Evolutionary conservation across 2,797 vertebrate genomes (phyloP).

Genomic region (Galago senegalensis): DNA sequence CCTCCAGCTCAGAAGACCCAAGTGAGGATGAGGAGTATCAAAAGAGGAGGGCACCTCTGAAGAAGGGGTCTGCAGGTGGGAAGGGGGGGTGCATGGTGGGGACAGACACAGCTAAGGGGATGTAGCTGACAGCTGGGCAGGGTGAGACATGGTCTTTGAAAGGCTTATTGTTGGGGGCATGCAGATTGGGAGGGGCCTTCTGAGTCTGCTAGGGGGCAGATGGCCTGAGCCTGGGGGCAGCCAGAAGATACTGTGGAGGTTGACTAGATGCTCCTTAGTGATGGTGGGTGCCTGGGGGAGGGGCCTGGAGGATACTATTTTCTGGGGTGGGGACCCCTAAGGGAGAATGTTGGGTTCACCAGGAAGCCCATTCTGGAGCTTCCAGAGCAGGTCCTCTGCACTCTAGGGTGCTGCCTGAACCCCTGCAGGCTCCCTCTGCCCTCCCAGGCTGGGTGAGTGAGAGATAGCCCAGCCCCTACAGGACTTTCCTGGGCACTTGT

Average conservation of each 20-base stretch:
- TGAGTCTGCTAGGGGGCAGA: background rate
- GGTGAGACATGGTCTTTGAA: background rate
- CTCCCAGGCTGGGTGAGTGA: background rate
- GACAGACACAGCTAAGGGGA: background rate
- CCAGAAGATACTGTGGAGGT: background rate
- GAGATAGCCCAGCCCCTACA: background rate
- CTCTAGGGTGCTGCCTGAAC: background rate
- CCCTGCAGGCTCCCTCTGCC: accelerated
- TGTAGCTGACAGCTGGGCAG: background rate
- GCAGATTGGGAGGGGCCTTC: accelerated
- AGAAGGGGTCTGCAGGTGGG: background rate
- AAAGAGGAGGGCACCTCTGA: background rate
- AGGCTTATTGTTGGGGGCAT: background rate
- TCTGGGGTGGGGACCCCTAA: background rate
- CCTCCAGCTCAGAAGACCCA: background rate
- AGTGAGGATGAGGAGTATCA: background rate
- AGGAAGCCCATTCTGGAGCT: background rate
- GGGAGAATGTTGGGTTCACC: no score
- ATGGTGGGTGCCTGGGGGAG: background rate
- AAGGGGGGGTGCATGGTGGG: background rate
- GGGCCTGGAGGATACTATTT: background rate
- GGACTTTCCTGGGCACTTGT: background rate
- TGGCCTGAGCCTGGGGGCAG: no score
- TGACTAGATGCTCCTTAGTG: background rate
- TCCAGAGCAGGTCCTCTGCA: accelerated